These are phyloP conservation scores for Drosophila jambulina DNA, from an alignment of 1,140 invertebrate species.

Conservation along the genomic window DNA sequence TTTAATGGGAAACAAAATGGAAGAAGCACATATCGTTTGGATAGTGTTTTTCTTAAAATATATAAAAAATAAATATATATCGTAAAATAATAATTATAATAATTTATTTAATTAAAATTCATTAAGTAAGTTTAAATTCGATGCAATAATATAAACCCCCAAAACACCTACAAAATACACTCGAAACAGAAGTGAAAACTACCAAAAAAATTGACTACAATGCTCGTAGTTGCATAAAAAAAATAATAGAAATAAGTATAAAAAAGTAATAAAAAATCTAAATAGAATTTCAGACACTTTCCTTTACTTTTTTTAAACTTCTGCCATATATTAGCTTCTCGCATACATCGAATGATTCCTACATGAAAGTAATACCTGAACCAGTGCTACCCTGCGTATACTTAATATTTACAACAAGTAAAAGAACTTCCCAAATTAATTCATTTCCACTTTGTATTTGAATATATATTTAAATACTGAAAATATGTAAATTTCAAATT, in stretches of 20 bases:
- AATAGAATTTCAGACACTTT: background rate
- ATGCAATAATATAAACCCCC: background rate
- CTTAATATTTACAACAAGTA: background rate
- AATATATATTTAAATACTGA: background rate
- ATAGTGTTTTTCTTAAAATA: background rate
- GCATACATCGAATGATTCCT: background rate
- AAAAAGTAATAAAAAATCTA: background rate
- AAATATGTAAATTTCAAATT: background rate
- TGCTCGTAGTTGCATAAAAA: background rate
- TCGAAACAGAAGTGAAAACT: background rate
- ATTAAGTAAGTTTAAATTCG: background rate
- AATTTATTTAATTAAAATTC: too few relatives aligned
- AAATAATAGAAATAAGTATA: background rate
- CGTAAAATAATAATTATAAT: background rate
- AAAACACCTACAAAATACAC: background rate
- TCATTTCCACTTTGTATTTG: background rate
- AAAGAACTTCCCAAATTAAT: background rate
- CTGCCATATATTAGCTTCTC: background rate
- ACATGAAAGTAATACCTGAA: background rate
- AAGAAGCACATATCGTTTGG: too few relatives aligned
- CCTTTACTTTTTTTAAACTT: background rate
- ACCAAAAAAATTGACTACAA: background rate
- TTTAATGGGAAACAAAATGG: conserved; percentile 6
- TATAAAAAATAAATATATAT: background rate
- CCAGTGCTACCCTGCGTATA: background rate